Evolutionary conservation across 2,888 invertebrate genomes (phyloP).

Genomic region (Cheilosia grossa): DNA sequence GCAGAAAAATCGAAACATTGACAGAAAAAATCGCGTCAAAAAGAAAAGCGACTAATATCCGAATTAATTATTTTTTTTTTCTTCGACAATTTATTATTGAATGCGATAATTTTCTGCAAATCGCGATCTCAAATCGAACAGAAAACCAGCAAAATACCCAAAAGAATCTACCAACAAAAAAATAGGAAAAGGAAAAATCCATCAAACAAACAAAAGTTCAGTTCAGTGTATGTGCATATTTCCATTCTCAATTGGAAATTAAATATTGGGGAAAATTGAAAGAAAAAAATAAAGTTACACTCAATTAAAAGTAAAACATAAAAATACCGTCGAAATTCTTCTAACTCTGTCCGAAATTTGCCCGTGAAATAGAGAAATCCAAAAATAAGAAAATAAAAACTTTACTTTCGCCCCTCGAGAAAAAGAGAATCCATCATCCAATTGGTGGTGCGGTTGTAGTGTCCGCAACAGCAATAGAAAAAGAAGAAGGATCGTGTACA

Average conservation of each 20-base stretch:
- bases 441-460: conserved; percentile 71
- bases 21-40: conserved; percentile 79
- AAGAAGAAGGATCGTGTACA: conserved; percentile 52
- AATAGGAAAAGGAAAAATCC: conserved; percentile 75
- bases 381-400: background rate
- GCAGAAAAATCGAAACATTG: conserved; percentile 78
- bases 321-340: background rate
- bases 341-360: conserved; percentile 37
- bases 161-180: conserved; percentile 52
- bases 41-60: conserved; percentile 73
- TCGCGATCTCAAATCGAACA: conserved; percentile 58
- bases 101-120: conserved; percentile 71
- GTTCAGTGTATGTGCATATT: conserved; percentile 70
- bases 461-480: conserved; percentile 29
- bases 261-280: conserved; percentile 17
- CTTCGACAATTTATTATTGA: conserved; percentile 74
- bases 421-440: conserved; percentile 53
- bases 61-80: conserved; percentile 74
- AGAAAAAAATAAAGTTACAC: conserved; percentile 39
- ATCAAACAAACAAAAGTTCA: conserved; percentile 74
- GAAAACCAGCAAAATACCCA: conserved; percentile 71
- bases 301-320: conserved; percentile 31
- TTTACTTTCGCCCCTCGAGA: conserved; percentile 46
- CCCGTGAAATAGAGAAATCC: conserved; percentile 57
- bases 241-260: conserved; percentile 62